Evolutionary conservation across 1,140 invertebrate genomes (phyloP), one percentile per base, ranked within the genome.

Genomic region (Xylocopa sonorina): DNA sequence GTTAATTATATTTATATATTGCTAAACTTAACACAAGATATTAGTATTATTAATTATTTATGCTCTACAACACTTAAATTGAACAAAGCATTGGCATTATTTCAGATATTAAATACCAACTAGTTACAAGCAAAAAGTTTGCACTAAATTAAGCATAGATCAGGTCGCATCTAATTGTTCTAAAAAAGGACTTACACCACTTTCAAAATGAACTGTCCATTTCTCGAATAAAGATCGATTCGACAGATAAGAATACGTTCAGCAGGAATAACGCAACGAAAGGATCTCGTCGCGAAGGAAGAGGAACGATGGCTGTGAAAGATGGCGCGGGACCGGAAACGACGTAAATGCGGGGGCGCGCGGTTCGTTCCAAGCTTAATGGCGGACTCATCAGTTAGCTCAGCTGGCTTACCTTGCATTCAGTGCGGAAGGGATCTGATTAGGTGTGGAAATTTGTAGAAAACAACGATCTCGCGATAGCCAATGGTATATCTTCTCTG

Each of bases 391-490:
- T 67, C 29, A 21, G 12, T 67, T 67, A 34, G 29, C 29, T 5
- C 29, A 9, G 18, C 29, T 51, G 34, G 60, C 29, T 67, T 50
- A 50, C 12, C 43, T 34, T 12, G 21, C 60, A 27, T 63, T 63
- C 60, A 43, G n/a, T 34, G 34, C 10, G 9, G 10, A 34, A 51
- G 46, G 38, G 29, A 67, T 50, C 46, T 50, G 64, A 67, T 50
- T 67, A 32, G 64, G 21, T 32, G 64, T 67, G 14, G 29, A 50
- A n/a, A 50, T 34, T 67, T 67, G 18, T 24, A 29, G 29, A 34
- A 67, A 67, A 51, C 64, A 48, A 32, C 43, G 43, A 67, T 50
- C 16, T 27, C n/a, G 34, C 24, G 38, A 63, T 63, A 63, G n/a
- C 14, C n/a, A n/a, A 4, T 9, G 60, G 12, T n/a, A 27, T 43